phyloP scores from a whole-genome alignment of 2,113 vertebrate species.

The Pollimyrus isidori region DNA sequence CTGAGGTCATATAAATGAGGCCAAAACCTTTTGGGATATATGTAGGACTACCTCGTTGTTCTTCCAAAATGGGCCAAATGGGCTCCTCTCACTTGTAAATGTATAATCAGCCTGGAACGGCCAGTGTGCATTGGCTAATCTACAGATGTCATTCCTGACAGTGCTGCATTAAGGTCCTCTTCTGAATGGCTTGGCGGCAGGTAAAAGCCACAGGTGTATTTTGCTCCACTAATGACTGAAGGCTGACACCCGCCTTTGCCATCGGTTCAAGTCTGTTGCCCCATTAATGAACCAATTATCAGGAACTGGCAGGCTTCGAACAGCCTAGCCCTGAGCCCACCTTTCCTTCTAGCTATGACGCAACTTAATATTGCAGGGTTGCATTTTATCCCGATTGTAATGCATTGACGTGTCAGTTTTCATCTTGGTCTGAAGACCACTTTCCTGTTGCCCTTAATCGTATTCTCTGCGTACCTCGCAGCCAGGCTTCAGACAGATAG shows the following conservation, averaged over 20 bases:
- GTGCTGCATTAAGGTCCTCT: neutral
- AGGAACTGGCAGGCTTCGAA: neutral
- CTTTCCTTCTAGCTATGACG: neutral
- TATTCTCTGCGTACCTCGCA: neutral
- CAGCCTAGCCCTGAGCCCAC: neutral
- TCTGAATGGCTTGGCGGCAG: neutral
- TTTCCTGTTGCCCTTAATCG: neutral
- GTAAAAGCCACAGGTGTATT: neutral
- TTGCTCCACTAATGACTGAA: neutral
- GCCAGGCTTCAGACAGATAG: neutral
- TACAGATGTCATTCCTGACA: neutral
- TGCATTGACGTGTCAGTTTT: neutral
- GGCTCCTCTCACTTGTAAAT: too few relatives aligned
- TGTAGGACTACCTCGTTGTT: neutral
- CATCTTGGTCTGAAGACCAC: neutral
- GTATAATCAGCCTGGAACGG: neutral
- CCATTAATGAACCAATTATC: neutral
- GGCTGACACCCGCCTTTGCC: neutral
- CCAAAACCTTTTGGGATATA: neutral
- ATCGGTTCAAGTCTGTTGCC: neutral
- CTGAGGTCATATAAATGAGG: neutral
- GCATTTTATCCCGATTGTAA: neutral
- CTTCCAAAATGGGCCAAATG: too few relatives aligned
- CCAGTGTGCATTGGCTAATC: neutral
- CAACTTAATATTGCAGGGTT: neutral